These are phyloP conservation scores for Caenorhabditis becei DNA, from an alignment of 2,888 invertebrate genomes.

Conservation along the genomic window DNA sequence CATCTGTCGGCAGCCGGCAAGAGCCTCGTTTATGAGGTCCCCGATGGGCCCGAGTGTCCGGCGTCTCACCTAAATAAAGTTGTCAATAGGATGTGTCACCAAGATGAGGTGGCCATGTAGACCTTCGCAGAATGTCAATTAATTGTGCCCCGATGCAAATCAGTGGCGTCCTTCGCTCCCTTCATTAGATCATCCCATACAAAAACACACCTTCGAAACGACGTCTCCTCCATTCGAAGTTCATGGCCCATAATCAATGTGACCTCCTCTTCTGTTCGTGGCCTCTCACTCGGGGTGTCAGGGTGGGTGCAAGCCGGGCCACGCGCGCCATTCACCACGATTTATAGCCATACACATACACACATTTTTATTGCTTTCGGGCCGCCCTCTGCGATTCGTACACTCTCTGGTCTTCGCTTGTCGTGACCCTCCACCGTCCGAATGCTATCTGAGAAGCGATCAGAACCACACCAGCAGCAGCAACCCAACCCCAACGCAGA, in stretches of 20 bases:
- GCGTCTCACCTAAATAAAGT: neutral
- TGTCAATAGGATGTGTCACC: neutral
- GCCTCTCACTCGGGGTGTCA: constrained; percentile 20
- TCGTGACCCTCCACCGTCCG: constrained; percentile 37
- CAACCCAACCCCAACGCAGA: constrained; percentile 7
- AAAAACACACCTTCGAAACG: constrained; percentile 20
- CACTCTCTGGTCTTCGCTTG: constrained; percentile 39
- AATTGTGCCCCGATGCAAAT: constrained; percentile 43
- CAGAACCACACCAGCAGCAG: constrained; percentile 46
- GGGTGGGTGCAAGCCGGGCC: constrained; percentile 44
- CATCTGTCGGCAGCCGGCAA: constrained; percentile 34
- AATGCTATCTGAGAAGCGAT: constrained; percentile 58
- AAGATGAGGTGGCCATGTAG: constrained; percentile 29
- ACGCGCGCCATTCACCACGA: constrained; percentile 62
- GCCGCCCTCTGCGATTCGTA: constrained; percentile 44
- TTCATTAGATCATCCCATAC: too few species aligned
- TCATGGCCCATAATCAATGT: constrained; percentile 49
- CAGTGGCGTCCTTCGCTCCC: too few species aligned
- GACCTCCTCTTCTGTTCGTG: constrained; percentile 17
- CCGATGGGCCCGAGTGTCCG: neutral
- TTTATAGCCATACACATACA: constrained; percentile 63
- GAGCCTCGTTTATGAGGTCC: constrained; percentile 8
- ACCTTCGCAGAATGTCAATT: constrained; percentile 37
- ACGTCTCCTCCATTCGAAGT: constrained; percentile 29
- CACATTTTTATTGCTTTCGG: constrained; percentile 64